Evolutionary conservation across 2,113 vertebrate species (phyloP).

Genomic region (Passerina amoena): DNA sequence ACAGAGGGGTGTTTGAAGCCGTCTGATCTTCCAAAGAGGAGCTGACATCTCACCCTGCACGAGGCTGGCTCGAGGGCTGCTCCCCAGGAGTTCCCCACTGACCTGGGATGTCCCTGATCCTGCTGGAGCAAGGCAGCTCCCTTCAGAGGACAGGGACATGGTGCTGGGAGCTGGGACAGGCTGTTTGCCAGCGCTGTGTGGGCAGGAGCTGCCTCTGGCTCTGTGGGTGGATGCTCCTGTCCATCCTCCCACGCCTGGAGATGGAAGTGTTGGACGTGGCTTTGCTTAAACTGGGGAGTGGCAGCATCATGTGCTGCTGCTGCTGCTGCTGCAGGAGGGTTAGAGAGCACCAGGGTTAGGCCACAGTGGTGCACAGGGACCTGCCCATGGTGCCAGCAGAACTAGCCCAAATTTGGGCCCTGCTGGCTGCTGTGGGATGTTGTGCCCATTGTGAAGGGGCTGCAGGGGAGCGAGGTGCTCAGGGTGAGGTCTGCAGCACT

Average conservation of each 20-base stretch:
- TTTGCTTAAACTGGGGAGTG: not conserved
- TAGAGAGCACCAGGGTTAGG: not conserved
- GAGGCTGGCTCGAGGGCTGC: accelerated
- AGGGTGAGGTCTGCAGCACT: not conserved
- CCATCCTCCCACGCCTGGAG: not conserved
- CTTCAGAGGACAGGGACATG: not conserved
- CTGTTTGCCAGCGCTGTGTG: not conserved
- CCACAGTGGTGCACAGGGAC: accelerated
- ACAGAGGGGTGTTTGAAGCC: not conserved
- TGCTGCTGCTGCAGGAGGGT: not conserved
- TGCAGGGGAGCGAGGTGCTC: accelerated
- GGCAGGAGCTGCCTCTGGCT: slow-evolving; percentile 19
- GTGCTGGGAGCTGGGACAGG: not conserved
- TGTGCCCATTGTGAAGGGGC: not conserved
- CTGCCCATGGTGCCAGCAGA: not conserved
- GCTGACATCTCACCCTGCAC: not conserved
- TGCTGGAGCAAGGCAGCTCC: not conserved
- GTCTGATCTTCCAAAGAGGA: not conserved
- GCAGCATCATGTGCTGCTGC: not conserved
- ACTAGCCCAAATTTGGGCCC: accelerated
- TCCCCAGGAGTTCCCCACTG: not conserved
- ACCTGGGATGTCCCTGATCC: not conserved
- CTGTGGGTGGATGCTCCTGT: not conserved
- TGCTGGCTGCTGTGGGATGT: not conserved
- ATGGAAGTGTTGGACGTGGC: accelerated